Evolutionary conservation across 2,113 vertebrate genomes (phyloP), one percentile per base, ranked within the genome.

Genomic region (Brachyhypopomus occidentalis): DNA sequence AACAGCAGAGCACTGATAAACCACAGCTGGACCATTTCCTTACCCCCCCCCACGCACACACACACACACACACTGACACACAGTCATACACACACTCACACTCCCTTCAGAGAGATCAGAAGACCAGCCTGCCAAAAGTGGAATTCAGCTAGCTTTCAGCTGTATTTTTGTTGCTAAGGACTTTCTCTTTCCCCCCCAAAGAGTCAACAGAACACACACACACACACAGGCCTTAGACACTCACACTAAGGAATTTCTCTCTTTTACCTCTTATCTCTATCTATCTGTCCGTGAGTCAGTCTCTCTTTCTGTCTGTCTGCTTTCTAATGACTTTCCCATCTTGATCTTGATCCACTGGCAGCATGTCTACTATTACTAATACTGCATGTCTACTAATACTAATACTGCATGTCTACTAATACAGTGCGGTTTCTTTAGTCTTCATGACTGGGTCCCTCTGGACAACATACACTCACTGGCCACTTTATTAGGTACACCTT

Each of bases 131-230:
- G 84, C 78, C 85, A 75, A 75, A 60, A 62, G 17, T 60, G 80
- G 64, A 55, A 41, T 79, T 86, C 84, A 88, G 88, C 83, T 84
- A 84, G 86, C 84, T 81, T 84, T 72, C 84, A 80, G 88, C 88
- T 89, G 83, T 90, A 89, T 92, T 91, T 92, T 89, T 91, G 87
- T 91, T 88, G 90, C 79, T 88, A 41, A 84, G 60, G 81, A 88
- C 83, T 90, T 89, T 38, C 52, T 70, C 80, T 11, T 14, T 41
- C 88, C 89, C n/a, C 88, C 74, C 85, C 84, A 86, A 87, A 84
- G 83, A 87, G 82, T 86, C 80, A 85, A 88, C 83, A 85, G 90
- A 90, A 88, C 89, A 91, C 92, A 92, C 89, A 92, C 89, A 89
- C 88, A 89, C 22, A 25, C n/a, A 48, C 38, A 71, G 36, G 36